phyloP scores from a whole-genome alignment of 2,888 invertebrate species.

The Tuta absoluta region DNA sequence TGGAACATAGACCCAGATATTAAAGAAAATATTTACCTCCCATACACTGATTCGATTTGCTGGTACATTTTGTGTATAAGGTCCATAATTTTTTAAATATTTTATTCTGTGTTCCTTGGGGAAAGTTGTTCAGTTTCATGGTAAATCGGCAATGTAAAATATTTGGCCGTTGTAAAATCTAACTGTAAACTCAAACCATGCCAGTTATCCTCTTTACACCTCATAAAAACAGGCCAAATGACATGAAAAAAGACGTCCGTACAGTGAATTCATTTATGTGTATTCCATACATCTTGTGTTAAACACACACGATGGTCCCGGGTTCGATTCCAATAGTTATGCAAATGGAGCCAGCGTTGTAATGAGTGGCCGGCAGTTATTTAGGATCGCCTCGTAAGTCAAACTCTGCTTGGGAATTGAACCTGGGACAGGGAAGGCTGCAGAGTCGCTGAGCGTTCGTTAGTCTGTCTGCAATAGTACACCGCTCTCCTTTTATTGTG shows the following conservation, averaged over 20 bases:
- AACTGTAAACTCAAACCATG: not conserved
- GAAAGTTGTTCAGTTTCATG: conserved; percentile 1
- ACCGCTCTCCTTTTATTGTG: not conserved
- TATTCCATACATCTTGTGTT: conserved; percentile 69
- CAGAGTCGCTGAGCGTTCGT: conserved; percentile 43
- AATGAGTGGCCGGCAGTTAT: conserved; percentile 80
- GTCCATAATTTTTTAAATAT: not conserved
- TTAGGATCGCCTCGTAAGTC: conserved; percentile 78
- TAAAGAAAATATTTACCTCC: too few relatives aligned
- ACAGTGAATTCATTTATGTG: conserved; percentile 67
- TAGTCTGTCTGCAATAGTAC: conserved; percentile 4
- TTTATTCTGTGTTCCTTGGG: not conserved
- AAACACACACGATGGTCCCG: conserved; percentile 71
- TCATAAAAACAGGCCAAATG: conserved; percentile 34
- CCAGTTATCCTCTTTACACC: conserved; percentile 30
- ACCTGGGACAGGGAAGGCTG: conserved; percentile 39
- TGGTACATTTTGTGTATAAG: too few relatives aligned
- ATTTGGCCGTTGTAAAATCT: too few relatives aligned
- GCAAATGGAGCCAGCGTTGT: conserved; percentile 75
- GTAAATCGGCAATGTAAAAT: too few relatives aligned
- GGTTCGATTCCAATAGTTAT: conserved; percentile 80
- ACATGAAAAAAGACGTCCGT: conserved; percentile 25
- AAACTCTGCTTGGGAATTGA: conserved; percentile 70
- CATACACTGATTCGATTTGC: too few relatives aligned
- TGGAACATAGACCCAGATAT: too few relatives aligned